phyloP scores from a whole-genome alignment of 2,113 vertebrate genomes.

The Mesocricetus auratus region DNA sequence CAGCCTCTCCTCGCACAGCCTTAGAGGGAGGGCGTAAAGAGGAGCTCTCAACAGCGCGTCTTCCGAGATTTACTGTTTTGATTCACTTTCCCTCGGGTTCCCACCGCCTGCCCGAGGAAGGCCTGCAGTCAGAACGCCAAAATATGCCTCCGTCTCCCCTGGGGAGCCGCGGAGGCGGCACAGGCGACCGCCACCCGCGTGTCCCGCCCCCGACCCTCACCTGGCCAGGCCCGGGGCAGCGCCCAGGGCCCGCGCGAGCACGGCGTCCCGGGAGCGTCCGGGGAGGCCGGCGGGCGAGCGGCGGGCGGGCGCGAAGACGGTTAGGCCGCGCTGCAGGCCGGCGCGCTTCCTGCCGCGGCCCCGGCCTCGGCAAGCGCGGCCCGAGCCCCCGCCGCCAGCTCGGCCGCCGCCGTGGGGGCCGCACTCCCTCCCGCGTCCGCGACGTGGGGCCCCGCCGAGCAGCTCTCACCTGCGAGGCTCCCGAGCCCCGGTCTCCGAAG shows the following conservation, averaged over 20 bases:
- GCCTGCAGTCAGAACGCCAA: background rate
- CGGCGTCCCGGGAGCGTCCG: constrained; percentile 24
- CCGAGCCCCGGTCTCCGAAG: background rate
- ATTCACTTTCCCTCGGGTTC: constrained; percentile 62
- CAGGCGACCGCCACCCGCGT: background rate
- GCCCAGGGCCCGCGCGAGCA: constrained; percentile 13
- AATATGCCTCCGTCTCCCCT: background rate
- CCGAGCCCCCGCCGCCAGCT: background rate
- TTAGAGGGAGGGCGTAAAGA: background rate
- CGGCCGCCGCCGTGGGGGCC: background rate
- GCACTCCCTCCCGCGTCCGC: background rate
- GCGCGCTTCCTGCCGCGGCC: constrained; percentile 75
- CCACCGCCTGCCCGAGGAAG: background rate
- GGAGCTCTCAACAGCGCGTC: background rate
- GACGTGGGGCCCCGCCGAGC: background rate
- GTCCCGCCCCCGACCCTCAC: constrained; percentile 68
- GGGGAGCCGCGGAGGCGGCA: constrained; percentile 23
- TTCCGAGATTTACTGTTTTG: background rate
- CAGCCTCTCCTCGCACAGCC: background rate
- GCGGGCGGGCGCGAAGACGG: constrained; percentile 49
- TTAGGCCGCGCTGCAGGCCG: constrained; percentile 81
- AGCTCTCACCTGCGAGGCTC: constrained; percentile 50
- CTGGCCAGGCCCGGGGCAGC: constrained; percentile 70
- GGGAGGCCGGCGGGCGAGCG: background rate
- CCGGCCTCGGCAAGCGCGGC: background rate